Percentiles rank a stretch among this genome's conserved stretches.
Evolutionary conservation across 2,888 invertebrate species (phyloP).

Genomic region (Chrysolina haemoptera): DNA sequence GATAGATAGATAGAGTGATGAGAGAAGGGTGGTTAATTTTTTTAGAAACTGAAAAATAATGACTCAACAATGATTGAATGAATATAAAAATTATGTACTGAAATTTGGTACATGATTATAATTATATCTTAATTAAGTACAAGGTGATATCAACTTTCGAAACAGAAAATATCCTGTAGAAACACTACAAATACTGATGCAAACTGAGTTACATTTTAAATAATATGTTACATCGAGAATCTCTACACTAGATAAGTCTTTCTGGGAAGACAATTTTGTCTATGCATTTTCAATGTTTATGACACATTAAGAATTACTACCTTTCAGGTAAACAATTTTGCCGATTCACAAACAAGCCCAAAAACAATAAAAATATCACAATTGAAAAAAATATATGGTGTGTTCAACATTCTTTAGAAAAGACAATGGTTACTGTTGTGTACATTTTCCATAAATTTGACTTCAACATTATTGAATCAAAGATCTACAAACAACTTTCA

Average conservation of each 20-base stretch:
- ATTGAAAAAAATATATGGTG: background rate
- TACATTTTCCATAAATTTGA: background rate
- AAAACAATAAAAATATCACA: background rate
- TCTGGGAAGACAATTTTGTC: too few relatives aligned
- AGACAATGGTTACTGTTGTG: background rate
- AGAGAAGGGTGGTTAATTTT: too few relatives aligned
- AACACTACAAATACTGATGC: background rate
- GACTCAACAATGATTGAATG: too few relatives aligned
- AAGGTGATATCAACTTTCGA: background rate
- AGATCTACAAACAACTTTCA: background rate
- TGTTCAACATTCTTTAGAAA: too few relatives aligned
- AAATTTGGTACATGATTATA: too few relatives aligned
- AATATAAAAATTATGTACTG: too few relatives aligned
- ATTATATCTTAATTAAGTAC: background rate
- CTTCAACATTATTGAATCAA: background rate
- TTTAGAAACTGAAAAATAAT: too few relatives aligned
- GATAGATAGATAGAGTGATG: too few relatives aligned
- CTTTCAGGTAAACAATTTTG: background rate
- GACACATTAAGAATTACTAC: background rate
- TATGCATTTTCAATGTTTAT: background rate
- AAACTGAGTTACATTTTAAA: background rate
- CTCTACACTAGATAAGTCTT: too few relatives aligned
- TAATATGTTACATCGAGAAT: background rate
- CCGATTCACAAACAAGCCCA: background rate
- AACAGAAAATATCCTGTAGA: background rate